phyloP scores from a whole-genome alignment of 2,888 invertebrate genomes.

The Zaprionus bogoriensis region DNA sequence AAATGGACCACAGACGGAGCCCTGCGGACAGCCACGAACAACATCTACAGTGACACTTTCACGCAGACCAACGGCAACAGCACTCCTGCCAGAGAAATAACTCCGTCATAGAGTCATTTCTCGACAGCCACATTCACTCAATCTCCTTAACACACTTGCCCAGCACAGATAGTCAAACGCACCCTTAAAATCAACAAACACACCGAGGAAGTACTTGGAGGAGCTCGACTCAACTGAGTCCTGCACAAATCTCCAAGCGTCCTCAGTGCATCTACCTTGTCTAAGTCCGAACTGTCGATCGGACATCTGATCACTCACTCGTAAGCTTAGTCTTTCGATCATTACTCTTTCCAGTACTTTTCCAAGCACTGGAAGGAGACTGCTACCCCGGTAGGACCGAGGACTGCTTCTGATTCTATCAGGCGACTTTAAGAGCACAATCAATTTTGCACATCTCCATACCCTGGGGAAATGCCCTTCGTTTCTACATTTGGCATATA shows the following conservation, averaged over 20 bases:
- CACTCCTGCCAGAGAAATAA: neutral
- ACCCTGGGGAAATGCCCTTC: neutral
- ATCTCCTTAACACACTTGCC: slow-evolving; percentile 8
- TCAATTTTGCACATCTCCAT: slow-evolving; percentile 6
- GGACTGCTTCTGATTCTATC: slow-evolving; percentile 38
- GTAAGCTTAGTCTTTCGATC: slow-evolving; percentile 11
- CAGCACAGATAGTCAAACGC: slow-evolving; percentile 43
- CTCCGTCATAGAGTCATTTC: neutral
- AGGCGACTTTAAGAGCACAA: slow-evolving; percentile 29
- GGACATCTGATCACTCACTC: slow-evolving; percentile 8
- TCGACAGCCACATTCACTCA: slow-evolving; percentile 1
- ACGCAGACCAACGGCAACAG: neutral
- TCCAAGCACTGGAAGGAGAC: slow-evolving; percentile 41
- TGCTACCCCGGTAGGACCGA: slow-evolving; percentile 29
- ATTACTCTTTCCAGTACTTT: slow-evolving; percentile 24
- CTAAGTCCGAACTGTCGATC: slow-evolving; percentile 14
- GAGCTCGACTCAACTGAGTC: slow-evolving; percentile 9
- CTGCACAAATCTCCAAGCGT: slow-evolving; percentile 1
- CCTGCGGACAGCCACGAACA: neutral
- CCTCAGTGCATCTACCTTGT: slow-evolving; percentile 7
- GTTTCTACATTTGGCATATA: slow-evolving; percentile 1
- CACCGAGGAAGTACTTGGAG: slow-evolving; percentile 20
- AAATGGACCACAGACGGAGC: slow-evolving; percentile 25
- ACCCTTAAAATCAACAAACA: slow-evolving; percentile 19
- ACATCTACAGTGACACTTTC: neutral